phyloP scores from a whole-genome alignment of 2,797 vertebrate species.

The Eulemur mongoz region DNA sequence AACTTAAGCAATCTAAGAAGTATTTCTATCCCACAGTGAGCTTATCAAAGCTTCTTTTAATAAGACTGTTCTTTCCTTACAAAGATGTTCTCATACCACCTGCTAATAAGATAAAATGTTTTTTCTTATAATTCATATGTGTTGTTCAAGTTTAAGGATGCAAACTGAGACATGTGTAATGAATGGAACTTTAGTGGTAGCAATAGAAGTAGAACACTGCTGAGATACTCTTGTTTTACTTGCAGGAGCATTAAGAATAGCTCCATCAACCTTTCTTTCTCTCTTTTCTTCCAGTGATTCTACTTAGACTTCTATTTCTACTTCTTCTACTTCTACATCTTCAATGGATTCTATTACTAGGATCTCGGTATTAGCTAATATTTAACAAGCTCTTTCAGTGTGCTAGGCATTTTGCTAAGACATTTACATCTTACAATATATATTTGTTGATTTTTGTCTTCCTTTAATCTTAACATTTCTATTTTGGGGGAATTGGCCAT shows the following conservation, averaged over 20 bases:
- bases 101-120: conserved; percentile 55
- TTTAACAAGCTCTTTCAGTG: background rate
- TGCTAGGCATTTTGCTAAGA: background rate
- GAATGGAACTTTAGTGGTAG: background rate
- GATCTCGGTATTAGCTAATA: conserved; percentile 30
- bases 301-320: background rate
- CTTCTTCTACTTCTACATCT: background rate
- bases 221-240: conserved; percentile 17
- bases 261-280: background rate
- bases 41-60: conserved; percentile 35
- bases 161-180: conserved; percentile 9
- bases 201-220: background rate
- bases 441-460: background rate
- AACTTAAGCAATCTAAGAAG: conserved; percentile 43
- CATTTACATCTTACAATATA: background rate
- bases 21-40: conserved; percentile 16
- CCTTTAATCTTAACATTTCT: background rate
- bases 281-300: background rate
- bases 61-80: conserved; percentile 1
- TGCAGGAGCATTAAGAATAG: background rate
- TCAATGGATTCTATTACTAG: background rate
- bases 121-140: conserved; percentile 37
- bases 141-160: conserved; percentile 32
- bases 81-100: conserved; percentile 22
- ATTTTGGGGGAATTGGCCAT: background rate